Conservation (phyloP, 2,113 vertebrate genomes). For the Uropsilus gracilis region DNA sequence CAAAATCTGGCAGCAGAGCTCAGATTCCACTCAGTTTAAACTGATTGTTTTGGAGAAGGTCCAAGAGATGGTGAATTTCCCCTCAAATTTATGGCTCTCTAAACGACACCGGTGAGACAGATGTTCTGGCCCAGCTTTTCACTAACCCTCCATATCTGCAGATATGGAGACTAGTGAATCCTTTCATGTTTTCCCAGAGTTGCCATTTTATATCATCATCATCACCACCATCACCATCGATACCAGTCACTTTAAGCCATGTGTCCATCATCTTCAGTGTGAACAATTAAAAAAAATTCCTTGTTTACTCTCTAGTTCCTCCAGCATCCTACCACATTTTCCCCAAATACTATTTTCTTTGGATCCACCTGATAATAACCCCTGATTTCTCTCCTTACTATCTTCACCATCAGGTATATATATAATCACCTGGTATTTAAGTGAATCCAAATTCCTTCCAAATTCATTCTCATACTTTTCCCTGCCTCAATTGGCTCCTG, state of each 20-base stretch:
- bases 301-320: not conserved
- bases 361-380: not conserved
- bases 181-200: not conserved
- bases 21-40: not conserved
- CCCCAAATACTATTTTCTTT: not conserved
- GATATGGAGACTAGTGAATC: not conserved
- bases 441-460: not conserved
- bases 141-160: not conserved
- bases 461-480: not conserved
- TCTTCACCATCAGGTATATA: not conserved
- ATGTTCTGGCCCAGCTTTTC: not conserved
- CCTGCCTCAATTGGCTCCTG: not conserved
- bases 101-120: not conserved
- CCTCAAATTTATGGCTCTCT: not conserved
- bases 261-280: not conserved
- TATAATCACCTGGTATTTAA: not conserved
- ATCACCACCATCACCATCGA: not conserved
- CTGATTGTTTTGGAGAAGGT: not conserved
- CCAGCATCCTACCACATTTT: not conserved
- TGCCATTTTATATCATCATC: not conserved
- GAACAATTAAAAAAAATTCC: not conserved
- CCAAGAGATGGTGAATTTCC: not conserved
- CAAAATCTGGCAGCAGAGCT: not conserved
- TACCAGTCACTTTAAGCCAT: not conserved
- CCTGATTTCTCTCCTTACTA: not conserved